A percentile compares a stretch with the other conserved stretches of the same genome.
phyloP scores from a whole-genome alignment of 2,888 invertebrate species.

The Tenthredo amoena region DNA sequence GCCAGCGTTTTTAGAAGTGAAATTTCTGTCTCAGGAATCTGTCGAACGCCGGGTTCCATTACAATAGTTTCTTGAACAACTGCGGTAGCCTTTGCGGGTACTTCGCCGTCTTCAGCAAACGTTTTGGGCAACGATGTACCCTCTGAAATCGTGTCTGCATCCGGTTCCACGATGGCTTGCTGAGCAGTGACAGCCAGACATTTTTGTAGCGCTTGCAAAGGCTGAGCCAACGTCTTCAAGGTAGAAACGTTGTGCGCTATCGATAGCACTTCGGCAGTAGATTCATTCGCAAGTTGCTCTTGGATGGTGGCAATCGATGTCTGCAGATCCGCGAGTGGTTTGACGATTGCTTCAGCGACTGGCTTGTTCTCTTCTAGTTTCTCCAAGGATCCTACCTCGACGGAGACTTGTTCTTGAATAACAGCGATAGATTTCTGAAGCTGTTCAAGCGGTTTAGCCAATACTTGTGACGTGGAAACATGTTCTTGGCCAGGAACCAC shows the following conservation, averaged over 20 bases:
- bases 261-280: conserved; percentile 55
- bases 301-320: conserved; percentile 69
- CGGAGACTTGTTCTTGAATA: conserved; percentile 67
- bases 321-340: conserved; percentile 71
- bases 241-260: conserved; percentile 64
- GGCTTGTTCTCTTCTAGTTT: conserved; percentile 65
- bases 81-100: conserved; percentile 68
- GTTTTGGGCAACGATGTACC: conserved; percentile 67
- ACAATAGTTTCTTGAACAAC: conserved; percentile 70
- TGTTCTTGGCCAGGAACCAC: conserved; percentile 65
- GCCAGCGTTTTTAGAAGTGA: conserved; percentile 76
- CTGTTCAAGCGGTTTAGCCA: conserved; percentile 76
- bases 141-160: conserved; percentile 73
- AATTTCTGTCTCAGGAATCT: conserved; percentile 56
- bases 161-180: conserved; percentile 68
- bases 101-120: conserved; percentile 75
- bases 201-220: conserved; percentile 78
- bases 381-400: conserved; percentile 61
- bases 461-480: background rate
- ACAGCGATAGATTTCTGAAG: conserved; percentile 68
- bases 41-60: conserved; percentile 52
- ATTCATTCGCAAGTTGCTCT: conserved; percentile 46
- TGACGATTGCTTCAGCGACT: conserved; percentile 67
- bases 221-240: conserved; percentile 78
- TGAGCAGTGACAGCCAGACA: conserved; percentile 78